Conservation (phyloP, 1,140 invertebrate species). For the Drosophila rhopaloa region DNA sequence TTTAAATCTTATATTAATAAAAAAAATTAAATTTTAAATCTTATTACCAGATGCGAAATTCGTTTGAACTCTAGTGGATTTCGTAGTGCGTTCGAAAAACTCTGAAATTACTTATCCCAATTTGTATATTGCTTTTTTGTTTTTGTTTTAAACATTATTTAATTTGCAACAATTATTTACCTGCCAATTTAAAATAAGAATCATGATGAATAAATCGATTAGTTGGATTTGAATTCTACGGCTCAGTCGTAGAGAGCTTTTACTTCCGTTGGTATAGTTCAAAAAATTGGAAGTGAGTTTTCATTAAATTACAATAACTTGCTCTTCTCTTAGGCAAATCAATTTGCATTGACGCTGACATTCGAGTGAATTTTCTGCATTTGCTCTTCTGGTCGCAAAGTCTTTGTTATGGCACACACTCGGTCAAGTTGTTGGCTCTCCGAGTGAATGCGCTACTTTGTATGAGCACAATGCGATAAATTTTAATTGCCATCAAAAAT, state of each 20-base stretch:
- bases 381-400: neutral
- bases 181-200: no score
- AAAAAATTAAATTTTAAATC: no score
- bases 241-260: neutral
- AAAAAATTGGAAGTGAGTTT: neutral
- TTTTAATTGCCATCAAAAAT: conserved; percentile 39
- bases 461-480: neutral
- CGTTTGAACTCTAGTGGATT: no score
- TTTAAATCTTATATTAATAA: no score
- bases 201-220: no score
- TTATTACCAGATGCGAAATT: no score
- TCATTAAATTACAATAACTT: neutral
- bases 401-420: neutral
- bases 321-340: neutral
- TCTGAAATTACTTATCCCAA: no score
- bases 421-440: neutral
- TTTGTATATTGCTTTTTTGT: no score
- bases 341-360: neutral
- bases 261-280: neutral
- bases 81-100: no score
- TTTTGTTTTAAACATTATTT: no score
- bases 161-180: no score
- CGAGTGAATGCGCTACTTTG: conserved; percentile 4
- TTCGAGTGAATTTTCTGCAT: neutral
- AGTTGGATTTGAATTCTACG: neutral